Percentiles rank a stretch among this genome's conserved stretches.
phyloP scores from a whole-genome alignment of 2,888 invertebrate species.

The Metellina segmentata region DNA sequence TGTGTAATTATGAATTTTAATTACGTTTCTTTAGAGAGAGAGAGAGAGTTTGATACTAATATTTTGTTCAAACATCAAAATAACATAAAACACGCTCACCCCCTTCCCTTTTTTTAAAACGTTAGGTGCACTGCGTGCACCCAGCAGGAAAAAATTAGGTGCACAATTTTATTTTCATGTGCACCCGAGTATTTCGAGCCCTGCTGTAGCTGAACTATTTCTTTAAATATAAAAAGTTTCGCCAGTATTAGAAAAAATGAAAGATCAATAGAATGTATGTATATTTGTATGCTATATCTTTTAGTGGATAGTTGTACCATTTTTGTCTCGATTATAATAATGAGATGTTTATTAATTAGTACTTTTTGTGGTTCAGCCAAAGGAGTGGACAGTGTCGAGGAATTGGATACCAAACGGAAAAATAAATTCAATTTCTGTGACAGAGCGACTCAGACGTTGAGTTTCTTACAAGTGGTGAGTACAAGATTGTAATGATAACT shows the following conservation, averaged over 20 bases:
- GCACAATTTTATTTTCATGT: too few species aligned
- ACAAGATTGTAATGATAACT: background rate
- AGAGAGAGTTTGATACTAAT: too few species aligned
- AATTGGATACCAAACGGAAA: conserved; percentile 66
- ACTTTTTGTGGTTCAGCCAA: conserved; percentile 12
- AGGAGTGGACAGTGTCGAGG: conserved; percentile 44
- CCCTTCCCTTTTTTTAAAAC: too few species aligned
- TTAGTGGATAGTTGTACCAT: background rate
- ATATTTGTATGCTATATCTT: background rate
- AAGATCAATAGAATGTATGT: background rate
- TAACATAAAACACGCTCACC: too few species aligned
- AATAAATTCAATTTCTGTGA: conserved; percentile 74
- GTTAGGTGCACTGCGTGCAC: too few species aligned
- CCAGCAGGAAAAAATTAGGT: too few species aligned
- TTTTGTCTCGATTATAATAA: background rate
- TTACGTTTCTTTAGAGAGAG: too few species aligned
- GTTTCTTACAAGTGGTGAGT: conserved; percentile 46
- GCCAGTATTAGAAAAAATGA: background rate
- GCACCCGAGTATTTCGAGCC: too few species aligned
- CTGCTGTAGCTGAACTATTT: too few species aligned
- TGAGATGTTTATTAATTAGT: background rate
- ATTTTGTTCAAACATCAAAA: too few species aligned
- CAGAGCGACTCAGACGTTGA: conserved; percentile 58
- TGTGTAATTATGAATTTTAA: too few species aligned
- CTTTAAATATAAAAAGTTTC: too few species aligned